These are phyloP conservation scores for Tetrapedia diversipes DNA, from an alignment of 2,888 invertebrate genomes.

Conservation along the genomic window DNA sequence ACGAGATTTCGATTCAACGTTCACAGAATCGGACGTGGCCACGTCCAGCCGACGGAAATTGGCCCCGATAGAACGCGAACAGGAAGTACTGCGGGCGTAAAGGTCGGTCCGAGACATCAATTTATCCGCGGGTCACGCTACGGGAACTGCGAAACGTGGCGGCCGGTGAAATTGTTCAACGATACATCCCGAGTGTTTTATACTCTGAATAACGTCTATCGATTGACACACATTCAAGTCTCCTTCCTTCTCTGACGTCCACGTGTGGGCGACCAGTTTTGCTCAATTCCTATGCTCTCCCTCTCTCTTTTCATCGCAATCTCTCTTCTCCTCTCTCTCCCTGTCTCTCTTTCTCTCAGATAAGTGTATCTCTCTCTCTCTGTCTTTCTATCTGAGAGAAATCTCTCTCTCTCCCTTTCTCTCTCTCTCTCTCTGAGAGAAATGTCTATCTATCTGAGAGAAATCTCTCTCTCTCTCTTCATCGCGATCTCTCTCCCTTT, in stretches of 20 bases:
- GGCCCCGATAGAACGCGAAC: slow-evolving; percentile 4
- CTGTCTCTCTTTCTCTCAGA: too few species aligned
- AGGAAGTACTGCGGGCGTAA: slow-evolving; percentile 3
- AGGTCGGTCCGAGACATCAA: neutral
- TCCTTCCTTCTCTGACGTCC: slow-evolving; percentile 15
- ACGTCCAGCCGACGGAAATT: slow-evolving; percentile 9
- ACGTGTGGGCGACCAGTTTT: slow-evolving; percentile 22
- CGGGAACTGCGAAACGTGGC: slow-evolving; percentile 23
- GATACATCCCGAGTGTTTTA: slow-evolving; percentile 38
- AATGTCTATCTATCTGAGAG: too few species aligned
- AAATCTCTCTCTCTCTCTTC: too few species aligned
- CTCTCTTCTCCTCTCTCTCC: too few species aligned
- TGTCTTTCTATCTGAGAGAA: too few species aligned
- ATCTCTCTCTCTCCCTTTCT: too few species aligned
- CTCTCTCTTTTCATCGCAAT: too few species aligned
- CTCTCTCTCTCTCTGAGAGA: too few species aligned
- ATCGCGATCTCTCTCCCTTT: too few species aligned
- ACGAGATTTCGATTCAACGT: too few species aligned
- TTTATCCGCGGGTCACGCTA: neutral
- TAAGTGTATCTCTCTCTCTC: too few species aligned
- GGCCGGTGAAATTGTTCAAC: slow-evolving; percentile 26
- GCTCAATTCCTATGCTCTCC: neutral
- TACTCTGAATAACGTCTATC: slow-evolving; percentile 53
- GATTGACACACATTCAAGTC: slow-evolving; percentile 56
- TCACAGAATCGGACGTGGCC: neutral